Conservation (phyloP, 2,113 vertebrate species). For the Turnix velox region DNA sequence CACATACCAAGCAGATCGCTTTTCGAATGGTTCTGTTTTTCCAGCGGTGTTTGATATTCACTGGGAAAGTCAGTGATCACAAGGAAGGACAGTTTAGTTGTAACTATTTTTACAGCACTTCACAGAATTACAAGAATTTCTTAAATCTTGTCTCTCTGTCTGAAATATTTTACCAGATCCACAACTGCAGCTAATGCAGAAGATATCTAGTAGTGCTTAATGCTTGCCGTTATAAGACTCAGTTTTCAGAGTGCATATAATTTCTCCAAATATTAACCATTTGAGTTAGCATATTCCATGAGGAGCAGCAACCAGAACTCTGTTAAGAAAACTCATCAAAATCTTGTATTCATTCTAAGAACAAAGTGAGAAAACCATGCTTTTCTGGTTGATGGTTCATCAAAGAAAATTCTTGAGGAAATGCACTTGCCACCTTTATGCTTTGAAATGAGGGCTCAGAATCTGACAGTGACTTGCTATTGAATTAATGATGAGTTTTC, state of each 20-base stretch:
- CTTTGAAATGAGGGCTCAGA: not conserved
- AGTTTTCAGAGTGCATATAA: not conserved
- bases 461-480: not conserved
- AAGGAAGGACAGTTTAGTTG: not conserved
- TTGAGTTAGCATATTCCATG: not conserved
- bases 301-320: not conserved
- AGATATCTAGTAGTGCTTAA: not conserved
- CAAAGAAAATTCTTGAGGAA: not conserved
- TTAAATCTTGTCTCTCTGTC: not conserved
- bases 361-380: not conserved
- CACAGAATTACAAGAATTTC: constrained; percentile 15
- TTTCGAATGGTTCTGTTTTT: constrained; percentile 5
- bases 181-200: not conserved
- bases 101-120: constrained; percentile 9
- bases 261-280: not conserved
- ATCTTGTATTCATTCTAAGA: not conserved
- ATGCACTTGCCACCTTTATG: not conserved
- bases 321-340: not conserved
- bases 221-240: not conserved
- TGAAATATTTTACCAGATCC: not conserved
- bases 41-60: not conserved
- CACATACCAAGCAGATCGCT: not conserved
- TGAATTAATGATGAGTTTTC: not conserved
- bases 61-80: not conserved
- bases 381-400: not conserved